phyloP scores from a whole-genome alignment of 2,113 vertebrate genomes.

The Trogon melanurus region DNA sequence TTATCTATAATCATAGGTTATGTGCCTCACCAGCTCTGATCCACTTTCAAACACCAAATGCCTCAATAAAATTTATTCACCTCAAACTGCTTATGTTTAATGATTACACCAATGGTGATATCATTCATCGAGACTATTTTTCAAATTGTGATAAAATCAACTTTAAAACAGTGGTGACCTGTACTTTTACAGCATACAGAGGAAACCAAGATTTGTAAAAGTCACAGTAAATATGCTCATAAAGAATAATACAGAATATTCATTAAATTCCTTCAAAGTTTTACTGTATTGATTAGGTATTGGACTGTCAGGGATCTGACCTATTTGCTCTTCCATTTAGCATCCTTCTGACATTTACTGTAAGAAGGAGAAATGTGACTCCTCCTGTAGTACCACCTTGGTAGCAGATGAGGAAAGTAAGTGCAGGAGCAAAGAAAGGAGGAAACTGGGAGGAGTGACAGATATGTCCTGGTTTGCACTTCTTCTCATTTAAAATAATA shows the following conservation, averaged over 20 bases:
- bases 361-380: background rate
- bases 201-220: background rate
- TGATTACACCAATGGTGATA: background rate
- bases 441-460: background rate
- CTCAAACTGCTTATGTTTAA: background rate
- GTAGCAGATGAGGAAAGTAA: background rate
- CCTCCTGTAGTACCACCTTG: background rate
- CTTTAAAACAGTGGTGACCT: background rate
- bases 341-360: background rate
- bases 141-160: background rate
- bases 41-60: background rate
- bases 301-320: background rate
- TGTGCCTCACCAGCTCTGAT: background rate
- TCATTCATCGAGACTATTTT: background rate
- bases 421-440: background rate
- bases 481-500: background rate
- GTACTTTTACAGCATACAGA: background rate
- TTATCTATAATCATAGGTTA: background rate
- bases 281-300: background rate
- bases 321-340: background rate
- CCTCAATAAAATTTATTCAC: background rate
- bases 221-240: background rate
- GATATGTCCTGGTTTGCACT: background rate
- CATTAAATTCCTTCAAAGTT: background rate
- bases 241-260: background rate